Base-by-base conservation (phyloP, 2,888 invertebrate genomes). In the Ernsta delagoae region DNA sequence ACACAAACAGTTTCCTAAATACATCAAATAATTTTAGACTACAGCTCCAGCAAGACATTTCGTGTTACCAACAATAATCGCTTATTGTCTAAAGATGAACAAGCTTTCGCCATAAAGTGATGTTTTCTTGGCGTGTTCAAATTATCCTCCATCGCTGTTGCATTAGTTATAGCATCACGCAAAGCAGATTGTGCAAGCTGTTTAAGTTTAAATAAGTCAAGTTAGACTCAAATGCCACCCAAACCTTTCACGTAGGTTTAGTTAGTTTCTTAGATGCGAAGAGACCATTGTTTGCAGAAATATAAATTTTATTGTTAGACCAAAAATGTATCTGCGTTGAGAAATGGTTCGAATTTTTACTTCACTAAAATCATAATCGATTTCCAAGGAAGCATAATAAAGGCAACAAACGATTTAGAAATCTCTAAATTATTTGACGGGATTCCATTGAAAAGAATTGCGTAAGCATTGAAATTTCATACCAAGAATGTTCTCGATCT, bases 41-140 rank as follows among this genome's bases (percentile, higher is more conserved):
- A 57, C n/a, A 57, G 31, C 62, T 61, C 45, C 45, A 24, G 16
- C 50, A 56, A 65, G 45, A 62, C 43, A 57, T 69, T 53, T 70
- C 59, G 64, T 70, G 64, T 64, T 64, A 34, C 59, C 12, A 54
- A 54, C 64, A 59, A 64, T 64, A 64, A 69, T 69, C 59, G 69
- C 63, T 69, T 59, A 70, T 43, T 59, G 69, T 64, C 69, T 63
- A 63, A 61, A 70, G 63, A 70, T 64, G 69, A 9, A 69, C 68
- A 68, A 62, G 59, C 69, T 70, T 70, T 70, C 64, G 59, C 64
- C 68, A 69, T 59, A 60, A 60, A 70, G 59, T 64, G 65, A 65
- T 70, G 64, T 70, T 69, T 63, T 59, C 69, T 43, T 69, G 69
- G 69, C 69, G 69, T 64, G 64, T 70, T 70, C 63, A 63, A 70